Evolutionary conservation across 2,888 invertebrate genomes (phyloP).

Genomic region (Apamea sordens): DNA sequence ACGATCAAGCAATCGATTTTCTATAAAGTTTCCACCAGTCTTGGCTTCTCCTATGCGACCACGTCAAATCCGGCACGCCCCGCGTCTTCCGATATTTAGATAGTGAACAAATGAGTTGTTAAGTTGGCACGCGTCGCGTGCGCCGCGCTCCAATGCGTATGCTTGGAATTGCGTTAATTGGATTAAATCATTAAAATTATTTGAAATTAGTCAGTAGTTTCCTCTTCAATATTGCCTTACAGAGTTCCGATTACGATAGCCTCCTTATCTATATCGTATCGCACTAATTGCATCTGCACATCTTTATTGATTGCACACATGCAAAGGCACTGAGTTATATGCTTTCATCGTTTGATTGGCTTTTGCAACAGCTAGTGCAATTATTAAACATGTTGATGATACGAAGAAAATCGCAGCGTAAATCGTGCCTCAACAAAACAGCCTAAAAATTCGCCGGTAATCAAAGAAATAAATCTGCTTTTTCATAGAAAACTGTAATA

Average conservation of each 20-base stretch:
- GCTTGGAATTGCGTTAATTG: conserved; percentile 63
- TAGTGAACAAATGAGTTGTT: conserved; percentile 40
- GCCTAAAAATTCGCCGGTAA: no score
- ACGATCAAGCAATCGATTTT: not conserved
- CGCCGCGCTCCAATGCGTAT: conserved; percentile 58
- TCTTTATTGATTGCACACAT: conserved; percentile 31
- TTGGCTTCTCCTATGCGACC: not conserved
- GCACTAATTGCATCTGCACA: conserved; percentile 31
- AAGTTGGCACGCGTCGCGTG: conserved; percentile 63
- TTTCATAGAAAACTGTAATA: no score
- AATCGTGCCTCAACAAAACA: not conserved
- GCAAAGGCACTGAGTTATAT: not conserved
- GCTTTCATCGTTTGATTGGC: conserved; percentile 12
- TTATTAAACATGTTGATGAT: not conserved
- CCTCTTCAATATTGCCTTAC: conserved; percentile 42
- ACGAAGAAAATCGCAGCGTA: not conserved
- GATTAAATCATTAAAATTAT: conserved; percentile 65
- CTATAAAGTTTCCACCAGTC: not conserved
- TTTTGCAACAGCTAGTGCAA: not conserved
- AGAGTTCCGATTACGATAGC: conserved; percentile 29
- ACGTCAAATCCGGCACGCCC: not conserved
- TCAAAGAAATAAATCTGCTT: no score
- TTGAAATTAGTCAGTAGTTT: conserved; percentile 59
- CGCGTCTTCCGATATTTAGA: conserved; percentile 16
- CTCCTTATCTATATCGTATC: conserved; percentile 23